Conservation (phyloP, 2,113 vertebrate species). For the Leptodactylus fuscus region DNA sequence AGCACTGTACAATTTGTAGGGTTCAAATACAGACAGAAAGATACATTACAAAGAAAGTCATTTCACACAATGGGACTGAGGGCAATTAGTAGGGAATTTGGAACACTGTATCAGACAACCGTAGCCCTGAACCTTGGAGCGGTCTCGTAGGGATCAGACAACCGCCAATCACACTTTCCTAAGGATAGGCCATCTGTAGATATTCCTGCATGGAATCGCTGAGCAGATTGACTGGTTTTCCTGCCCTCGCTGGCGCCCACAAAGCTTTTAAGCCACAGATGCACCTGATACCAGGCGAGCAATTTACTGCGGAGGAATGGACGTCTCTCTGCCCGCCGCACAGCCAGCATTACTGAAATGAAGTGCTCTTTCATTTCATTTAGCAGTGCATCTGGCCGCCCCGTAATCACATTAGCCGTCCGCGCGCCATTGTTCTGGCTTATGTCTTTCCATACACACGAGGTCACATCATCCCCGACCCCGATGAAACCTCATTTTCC, state of each 20-base stretch:
- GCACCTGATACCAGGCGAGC: neutral
- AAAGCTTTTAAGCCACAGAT: neutral
- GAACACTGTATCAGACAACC: too few species aligned
- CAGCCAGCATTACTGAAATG: slow-evolving; percentile 35
- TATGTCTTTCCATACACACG: neutral
- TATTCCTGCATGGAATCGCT: too few species aligned
- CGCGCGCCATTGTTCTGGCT: neutral
- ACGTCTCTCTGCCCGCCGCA: neutral
- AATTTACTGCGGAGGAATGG: neutral
- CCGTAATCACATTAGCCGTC: slow-evolving; percentile 15
- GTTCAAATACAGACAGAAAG: too few species aligned
- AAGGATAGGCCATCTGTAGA: too few species aligned
- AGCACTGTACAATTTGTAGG: too few species aligned
- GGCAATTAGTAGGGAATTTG: too few species aligned
- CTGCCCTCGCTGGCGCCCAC: too few species aligned
- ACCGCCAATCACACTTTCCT: too few species aligned
- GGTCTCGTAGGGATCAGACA: neutral
- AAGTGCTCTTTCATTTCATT: slow-evolving; percentile 52
- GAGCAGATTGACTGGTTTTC: neutral
- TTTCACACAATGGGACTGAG: too few species aligned
- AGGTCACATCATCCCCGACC: neutral
- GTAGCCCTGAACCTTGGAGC: too few species aligned
- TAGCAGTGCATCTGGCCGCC: slow-evolving; percentile 19
- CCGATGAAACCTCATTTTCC: neutral
- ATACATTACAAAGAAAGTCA: too few species aligned